Base-by-base conservation (phyloP, 2,888 invertebrate species). In the Dusona sp. region DNA sequence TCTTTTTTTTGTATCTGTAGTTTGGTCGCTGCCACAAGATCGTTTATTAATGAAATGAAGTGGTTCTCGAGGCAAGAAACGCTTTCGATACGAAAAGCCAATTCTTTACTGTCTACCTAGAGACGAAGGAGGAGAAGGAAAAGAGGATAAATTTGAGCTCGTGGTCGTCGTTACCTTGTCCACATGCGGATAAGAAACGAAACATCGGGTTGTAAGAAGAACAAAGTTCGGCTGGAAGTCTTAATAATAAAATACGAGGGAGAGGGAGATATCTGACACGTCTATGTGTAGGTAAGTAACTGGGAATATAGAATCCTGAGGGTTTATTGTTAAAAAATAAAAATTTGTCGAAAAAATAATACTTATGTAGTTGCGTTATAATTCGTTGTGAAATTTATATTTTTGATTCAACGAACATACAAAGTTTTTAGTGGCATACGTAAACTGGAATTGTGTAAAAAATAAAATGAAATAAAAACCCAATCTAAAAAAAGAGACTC, bases 41-140 rank as follows among this genome's bases (percentile, higher is more conserved):
- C 79, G 77, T 83, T 86, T 86, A 86, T 86, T 86, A 86, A 86
- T 86, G 83, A 75, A 83, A 86, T 79, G 77, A 73, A 86, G 79
- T 42, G 45, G 29, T 48, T 36, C 38, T 72, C 16, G 51, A 77
- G 72, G 33, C 70, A 33, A 75, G 67, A 45, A 77, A 65, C 51
- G 67, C 13, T 33, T 61, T 79, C 61, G 85, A 81, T 86, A 80
- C 79, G 29, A 33, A 48, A 38, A 77, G 77, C 79, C 72, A 83
- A 86, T 86, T 83, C 80, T 83, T 86, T 83, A 83, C 86, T 83
- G 86, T 83, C 83, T 77, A 67, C 67, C 22, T 61, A 61, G 65
- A 75, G 75, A 25, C 61, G 48, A 65, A 61, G 68, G 51, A 64
- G 64, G 38, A 54, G 45, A 25, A 29, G n/a, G 42, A 54, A 38